Evolutionary conservation across 2,113 vertebrate genomes (phyloP).

Genomic region (Calidris pugnax): DNA sequence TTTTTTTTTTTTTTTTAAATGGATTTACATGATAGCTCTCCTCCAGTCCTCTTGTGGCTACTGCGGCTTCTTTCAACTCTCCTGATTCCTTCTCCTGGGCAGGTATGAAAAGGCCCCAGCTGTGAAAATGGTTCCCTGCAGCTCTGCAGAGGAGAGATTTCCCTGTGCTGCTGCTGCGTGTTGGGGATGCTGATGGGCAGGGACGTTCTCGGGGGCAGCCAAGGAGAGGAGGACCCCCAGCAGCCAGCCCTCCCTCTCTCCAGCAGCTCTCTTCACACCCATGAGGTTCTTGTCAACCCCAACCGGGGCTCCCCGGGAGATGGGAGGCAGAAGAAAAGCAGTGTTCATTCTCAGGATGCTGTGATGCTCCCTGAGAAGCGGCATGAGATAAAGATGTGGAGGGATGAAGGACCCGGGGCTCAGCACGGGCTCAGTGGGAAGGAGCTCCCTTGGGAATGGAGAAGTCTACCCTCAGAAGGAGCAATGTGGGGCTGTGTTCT

Average conservation of each 20-base stretch:
- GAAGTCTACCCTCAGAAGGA: neutral
- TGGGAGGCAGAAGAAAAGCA: neutral
- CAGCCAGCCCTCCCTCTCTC: neutral
- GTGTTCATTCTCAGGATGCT: neutral
- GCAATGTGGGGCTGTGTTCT: neutral
- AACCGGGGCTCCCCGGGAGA: no score
- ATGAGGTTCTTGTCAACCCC: no score
- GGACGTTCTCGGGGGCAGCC: neutral
- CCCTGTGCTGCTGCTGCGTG: neutral
- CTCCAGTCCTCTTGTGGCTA: neutral
- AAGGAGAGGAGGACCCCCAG: no score
- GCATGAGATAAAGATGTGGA: neutral
- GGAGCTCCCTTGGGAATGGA: neutral
- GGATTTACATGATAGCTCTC: conserved; percentile 13
- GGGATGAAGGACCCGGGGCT: neutral
- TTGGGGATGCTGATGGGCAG: neutral
- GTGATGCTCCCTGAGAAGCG: neutral
- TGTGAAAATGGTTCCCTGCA: neutral
- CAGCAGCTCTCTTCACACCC: neutral
- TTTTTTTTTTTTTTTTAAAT: neutral
- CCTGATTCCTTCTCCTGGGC: neutral
- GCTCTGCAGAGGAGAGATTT: neutral
- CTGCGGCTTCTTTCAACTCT: neutral
- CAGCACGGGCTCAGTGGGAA: neutral
- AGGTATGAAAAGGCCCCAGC: neutral